Percentiles rank a stretch among this genome's conserved stretches.
Evolutionary conservation across 2,797 vertebrate species (phyloP).

Genomic region (Clarias pachynema): DNA sequence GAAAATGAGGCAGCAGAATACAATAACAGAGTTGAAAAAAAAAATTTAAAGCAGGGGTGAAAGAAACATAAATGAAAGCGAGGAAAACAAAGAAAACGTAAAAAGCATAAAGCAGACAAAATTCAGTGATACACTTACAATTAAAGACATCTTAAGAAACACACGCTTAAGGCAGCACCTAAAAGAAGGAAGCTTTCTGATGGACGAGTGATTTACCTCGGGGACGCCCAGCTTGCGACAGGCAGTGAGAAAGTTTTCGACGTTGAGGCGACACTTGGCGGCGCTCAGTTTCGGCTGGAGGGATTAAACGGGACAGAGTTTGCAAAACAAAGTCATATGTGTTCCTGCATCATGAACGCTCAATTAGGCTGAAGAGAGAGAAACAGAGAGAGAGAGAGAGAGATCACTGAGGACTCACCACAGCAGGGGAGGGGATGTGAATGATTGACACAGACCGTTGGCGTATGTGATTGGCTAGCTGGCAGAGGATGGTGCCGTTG

Average conservation of each 20-base stretch:
- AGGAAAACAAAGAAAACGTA: neutral
- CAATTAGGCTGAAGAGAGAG: neutral
- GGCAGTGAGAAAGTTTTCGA: conserved; percentile 86
- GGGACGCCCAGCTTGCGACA: conserved; percentile 86
- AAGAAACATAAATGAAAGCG: neutral
- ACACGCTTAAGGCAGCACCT: conserved; percentile 14
- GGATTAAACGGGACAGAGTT: conserved; percentile 18
- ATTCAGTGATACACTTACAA: neutral
- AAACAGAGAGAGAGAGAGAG: neutral
- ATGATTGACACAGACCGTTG: conserved; percentile 84
- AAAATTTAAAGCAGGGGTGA: neutral
- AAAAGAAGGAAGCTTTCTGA: neutral
- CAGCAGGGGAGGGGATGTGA: conserved; percentile 88
- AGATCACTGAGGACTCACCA: conserved; percentile 74
- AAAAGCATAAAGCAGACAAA: conserved; percentile 22
- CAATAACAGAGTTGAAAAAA: conserved; percentile 15
- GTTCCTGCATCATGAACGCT: neutral
- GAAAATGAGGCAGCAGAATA: neutral
- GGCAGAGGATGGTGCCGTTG: conserved; percentile 84
- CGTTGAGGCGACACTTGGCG: conserved; percentile 84
- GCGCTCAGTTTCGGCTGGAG: conserved; percentile 85
- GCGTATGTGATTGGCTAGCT: conserved; percentile 84
- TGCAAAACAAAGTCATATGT: neutral
- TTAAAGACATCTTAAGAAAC: conserved; percentile 9
- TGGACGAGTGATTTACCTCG: conserved; percentile 74